phyloP scores from a whole-genome alignment of 2,113 vertebrate species.

The Tylochromis polylepis region DNA sequence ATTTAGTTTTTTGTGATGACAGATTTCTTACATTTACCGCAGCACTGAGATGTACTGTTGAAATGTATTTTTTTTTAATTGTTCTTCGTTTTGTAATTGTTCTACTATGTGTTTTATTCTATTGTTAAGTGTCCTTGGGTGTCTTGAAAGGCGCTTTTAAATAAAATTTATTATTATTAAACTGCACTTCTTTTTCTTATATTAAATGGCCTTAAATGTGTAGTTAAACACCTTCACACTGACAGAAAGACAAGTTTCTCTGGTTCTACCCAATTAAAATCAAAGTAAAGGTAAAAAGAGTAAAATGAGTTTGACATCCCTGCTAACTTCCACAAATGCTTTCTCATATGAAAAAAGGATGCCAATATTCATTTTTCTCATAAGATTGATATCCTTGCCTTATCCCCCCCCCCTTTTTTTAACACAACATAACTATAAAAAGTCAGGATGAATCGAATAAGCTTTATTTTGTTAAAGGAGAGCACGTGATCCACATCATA shows the following conservation, averaged over 20 bases:
- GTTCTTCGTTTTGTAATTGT: background rate
- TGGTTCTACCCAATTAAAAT: background rate
- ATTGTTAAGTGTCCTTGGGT: background rate
- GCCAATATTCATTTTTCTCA: background rate
- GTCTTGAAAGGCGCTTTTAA: background rate
- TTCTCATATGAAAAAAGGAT: background rate
- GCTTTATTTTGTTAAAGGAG: background rate
- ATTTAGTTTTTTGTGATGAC: background rate
- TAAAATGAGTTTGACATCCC: background rate
- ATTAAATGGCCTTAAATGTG: background rate
- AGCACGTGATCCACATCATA: no score
- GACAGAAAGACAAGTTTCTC: rapidly evolving
- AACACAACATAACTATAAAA: background rate
- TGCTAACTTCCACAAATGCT: background rate
- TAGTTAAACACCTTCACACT: background rate
- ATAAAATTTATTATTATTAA: background rate
- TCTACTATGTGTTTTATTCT: background rate
- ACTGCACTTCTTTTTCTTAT: background rate
- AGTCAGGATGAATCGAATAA: background rate
- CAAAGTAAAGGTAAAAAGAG: background rate
- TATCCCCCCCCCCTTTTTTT: background rate
- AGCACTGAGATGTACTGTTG: background rate
- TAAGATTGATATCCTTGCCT: background rate
- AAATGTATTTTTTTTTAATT: rapidly evolving
- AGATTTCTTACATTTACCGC: rapidly evolving